Percentiles rank a stretch among this genome's conserved stretches.
phyloP scores from a whole-genome alignment of 2,888 invertebrate genomes.

The Graphium colonna region DNA sequence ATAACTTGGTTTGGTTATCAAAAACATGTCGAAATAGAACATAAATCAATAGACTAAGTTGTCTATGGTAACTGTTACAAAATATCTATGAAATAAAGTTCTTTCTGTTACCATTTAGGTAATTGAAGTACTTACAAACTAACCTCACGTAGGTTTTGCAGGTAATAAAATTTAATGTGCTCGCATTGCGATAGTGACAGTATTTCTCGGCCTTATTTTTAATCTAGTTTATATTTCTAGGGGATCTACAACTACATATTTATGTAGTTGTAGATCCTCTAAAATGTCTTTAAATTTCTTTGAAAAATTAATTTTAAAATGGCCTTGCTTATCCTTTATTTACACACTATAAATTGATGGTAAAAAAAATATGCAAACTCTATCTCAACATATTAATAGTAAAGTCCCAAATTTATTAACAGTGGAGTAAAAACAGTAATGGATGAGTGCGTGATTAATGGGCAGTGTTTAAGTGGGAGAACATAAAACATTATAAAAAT shows the following conservation, averaged over 20 bases:
- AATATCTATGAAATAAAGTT: background rate
- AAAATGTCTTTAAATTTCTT: background rate
- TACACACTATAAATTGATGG: too few species aligned
- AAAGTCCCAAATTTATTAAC: too few species aligned
- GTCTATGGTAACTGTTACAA: background rate
- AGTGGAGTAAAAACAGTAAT: too few species aligned
- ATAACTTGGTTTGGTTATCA: background rate
- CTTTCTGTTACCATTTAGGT: background rate
- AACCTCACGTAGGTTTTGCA: background rate
- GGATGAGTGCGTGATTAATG: too few species aligned
- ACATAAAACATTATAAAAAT: too few species aligned
- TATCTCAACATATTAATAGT: too few species aligned
- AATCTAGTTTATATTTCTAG: background rate
- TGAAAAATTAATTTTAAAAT: too few species aligned
- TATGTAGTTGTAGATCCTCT: background rate
- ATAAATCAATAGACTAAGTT: background rate
- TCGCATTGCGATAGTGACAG: constrained; percentile 11
- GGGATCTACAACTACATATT: background rate
- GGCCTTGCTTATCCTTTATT: too few species aligned
- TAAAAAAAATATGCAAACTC: too few species aligned
- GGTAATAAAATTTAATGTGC: constrained; percentile 16
- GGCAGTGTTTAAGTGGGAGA: too few species aligned
- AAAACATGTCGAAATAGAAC: background rate
- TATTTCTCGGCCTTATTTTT: background rate
- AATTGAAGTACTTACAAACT: constrained; percentile 4